Base-by-base conservation (phyloP, 2,888 invertebrate species). In the Amblyjoppa fuscipennis region DNA sequence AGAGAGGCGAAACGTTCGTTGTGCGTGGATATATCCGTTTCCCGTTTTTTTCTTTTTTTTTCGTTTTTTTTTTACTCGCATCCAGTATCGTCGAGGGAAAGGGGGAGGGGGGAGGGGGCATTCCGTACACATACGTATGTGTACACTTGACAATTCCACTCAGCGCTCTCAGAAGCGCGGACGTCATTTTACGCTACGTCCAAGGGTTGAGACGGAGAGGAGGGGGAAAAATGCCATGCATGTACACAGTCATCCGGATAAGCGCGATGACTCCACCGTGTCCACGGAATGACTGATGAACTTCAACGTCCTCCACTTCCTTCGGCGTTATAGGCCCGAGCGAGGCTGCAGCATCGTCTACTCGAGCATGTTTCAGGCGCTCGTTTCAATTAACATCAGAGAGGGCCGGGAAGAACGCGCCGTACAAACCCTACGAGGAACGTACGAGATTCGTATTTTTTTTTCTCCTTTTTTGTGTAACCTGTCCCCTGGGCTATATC, bases 231-330 rank as follows among this genome's bases (percentile, higher is more conserved):
- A 77, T 51, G 53, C 53, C 90, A 90, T 88, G 91, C 91, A 89
- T 49, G 71, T 49, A 41, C 77, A 78, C 66, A 64, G 69, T 69
- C 38, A 49, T 74, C 61, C 71, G 78, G 64, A 86, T 82, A 73
- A 77, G 71, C 83, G 87, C 87, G 81, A 88, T 88, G 88, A 88
- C 83, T 87, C 71, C 81, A 16, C 68, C 66, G 71, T 59, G 84
- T 87, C 81, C 83, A 80, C 79, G 81, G 93, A 93, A 94, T 94
- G 94, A 94, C 93, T 94, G 94, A 94, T 94, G 94, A 94, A 94
- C 93, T 92, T 92, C 92, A 92, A 90, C 92, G 91, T 90, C 87
- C 89, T 91, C 79, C 51, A 75, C 70, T 83, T 84, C 53, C 84
- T 86, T 84, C 81, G 81, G 81, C 81, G 86, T 81, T 83, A 81